phyloP scores from a whole-genome alignment of 2,888 invertebrate species.

The Agonopterix heracliana region DNA sequence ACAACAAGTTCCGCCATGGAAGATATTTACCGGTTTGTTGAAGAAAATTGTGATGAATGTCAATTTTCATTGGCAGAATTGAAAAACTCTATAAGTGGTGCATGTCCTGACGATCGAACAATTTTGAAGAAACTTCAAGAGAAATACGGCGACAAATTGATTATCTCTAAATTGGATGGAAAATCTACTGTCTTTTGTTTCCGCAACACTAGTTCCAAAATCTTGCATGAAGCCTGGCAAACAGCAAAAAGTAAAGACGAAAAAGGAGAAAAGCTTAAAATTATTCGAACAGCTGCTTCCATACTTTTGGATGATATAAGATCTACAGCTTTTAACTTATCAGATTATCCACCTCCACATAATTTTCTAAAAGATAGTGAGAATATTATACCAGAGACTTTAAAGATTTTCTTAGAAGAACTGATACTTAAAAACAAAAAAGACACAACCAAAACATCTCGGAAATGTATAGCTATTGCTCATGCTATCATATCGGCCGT shows the following conservation, averaged over 20 bases:
- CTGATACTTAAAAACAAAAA: slow-evolving; percentile 9
- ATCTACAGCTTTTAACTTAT: too few species aligned
- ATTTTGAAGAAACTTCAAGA: not conserved
- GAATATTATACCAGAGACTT: too few species aligned
- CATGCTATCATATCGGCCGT: slow-evolving; percentile 21
- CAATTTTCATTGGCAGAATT: slow-evolving; percentile 1
- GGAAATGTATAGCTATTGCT: slow-evolving; percentile 12
- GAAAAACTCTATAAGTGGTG: not conserved
- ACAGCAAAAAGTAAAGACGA: slow-evolving; percentile 23
- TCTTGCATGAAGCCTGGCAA: slow-evolving; percentile 18
- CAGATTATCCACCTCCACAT: too few species aligned
- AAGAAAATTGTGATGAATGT: slow-evolving; percentile 29
- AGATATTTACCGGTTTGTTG: slow-evolving; percentile 5
- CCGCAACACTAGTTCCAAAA: too few species aligned
- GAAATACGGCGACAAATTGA: not conserved
- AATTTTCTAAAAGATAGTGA: too few species aligned
- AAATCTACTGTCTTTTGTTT: not conserved
- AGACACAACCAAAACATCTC: slow-evolving; percentile 7
- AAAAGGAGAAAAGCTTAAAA: slow-evolving; percentile 13
- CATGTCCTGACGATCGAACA: not conserved
- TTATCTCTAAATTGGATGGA: not conserved
- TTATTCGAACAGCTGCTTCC: too few species aligned
- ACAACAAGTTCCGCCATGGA: not conserved
- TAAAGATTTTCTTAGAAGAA: too few species aligned
- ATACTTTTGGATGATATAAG: too few species aligned